These are phyloP conservation scores for Platyscapa corneri DNA, from an alignment of 1,140 invertebrate genomes.

Conservation along the genomic window DNA sequence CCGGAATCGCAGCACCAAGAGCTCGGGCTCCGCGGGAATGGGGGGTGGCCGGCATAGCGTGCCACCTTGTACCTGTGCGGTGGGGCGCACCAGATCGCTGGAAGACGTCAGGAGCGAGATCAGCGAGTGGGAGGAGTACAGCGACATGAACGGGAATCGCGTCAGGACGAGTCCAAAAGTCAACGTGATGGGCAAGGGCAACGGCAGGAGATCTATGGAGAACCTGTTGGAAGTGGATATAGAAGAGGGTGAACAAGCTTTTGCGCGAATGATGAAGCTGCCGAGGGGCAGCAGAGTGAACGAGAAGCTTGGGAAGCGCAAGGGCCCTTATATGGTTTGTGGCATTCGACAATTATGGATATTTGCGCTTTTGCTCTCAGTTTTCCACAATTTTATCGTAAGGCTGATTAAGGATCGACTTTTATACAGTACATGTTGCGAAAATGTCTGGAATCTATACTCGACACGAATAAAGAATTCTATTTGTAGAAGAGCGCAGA, in stretches of 20 bases:
- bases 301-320: slow-evolving; percentile 63
- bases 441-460: too few relatives aligned
- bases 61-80: slow-evolving; percentile 76
- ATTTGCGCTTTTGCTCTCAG: too few relatives aligned
- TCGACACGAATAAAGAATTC: too few relatives aligned
- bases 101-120: slow-evolving; percentile 81
- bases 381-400: too few relatives aligned
- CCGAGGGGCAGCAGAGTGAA: slow-evolving; percentile 49
- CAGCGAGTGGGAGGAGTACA: slow-evolving; percentile 79
- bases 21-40: slow-evolving; percentile 59
- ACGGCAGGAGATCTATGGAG: slow-evolving; percentile 80
- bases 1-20: slow-evolving; percentile 63
- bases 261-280: slow-evolving; percentile 54
- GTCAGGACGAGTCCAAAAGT: slow-evolving; percentile 71
- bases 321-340: slow-evolving; percentile 72
- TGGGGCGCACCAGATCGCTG: slow-evolving; percentile 79
- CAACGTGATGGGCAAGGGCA: slow-evolving; percentile 55
- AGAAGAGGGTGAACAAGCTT: slow-evolving; percentile 56
- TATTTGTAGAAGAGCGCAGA: too few relatives aligned
- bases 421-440: too few relatives aligned
- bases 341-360: not conserved
- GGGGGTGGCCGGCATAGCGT: slow-evolving; percentile 62
- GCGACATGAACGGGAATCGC: slow-evolving; percentile 76
- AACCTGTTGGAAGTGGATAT: slow-evolving; percentile 77
- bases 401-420: too few relatives aligned